Evolutionary conservation across 2,888 invertebrate genomes (phyloP), one percentile per base, ranked within the genome.

Genomic region (Lathronympha strigana): DNA sequence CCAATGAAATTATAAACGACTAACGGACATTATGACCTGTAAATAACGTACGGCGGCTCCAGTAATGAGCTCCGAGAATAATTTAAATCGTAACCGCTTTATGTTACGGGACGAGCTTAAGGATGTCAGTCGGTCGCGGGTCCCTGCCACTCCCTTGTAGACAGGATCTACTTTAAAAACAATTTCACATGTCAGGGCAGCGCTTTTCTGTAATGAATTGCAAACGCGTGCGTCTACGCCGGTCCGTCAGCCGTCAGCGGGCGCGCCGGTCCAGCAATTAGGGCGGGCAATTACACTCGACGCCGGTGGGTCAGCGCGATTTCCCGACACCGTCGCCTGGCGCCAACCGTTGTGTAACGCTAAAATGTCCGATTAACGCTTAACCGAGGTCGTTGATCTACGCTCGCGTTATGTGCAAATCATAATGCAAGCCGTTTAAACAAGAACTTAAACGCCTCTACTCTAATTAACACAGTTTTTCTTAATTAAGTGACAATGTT

Each of bases 301-400:
- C 85, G 85, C 83, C 84, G 89, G 82, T 90, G 87, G 90, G 90
- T 90, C 90, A 90, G 78, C 84, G 86, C 88, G 84, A 85, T 88
- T 88, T 86, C 87, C 88, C 88, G 88, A 80, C 86, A 77, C 73
- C 78, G 81, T 80, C 79, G 85, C 80, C 83, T 85, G 90, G 91
- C 90, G 90, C 91, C 90, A 85, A 71, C 77, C 76, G 84, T 90
- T 90, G 89, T 89, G 91, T 87, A 90, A 90, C 83, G 79, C 76
- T 81, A 81, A 79, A 85, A 83, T 83, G 84, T 75, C 83, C 81
- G 81, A 77, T 80, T 82, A 78, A 72, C 73, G 67, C 86, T 83
- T 86, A 83, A 83, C 71, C 83, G 87, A 89, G 91, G 90, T 89
- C 90, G 82, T 83, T 85, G 88, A 84, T 84, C 88, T 79, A 84